Conservation (phyloP, 2,888 invertebrate species). For the Fragum whitleyi region DNA sequence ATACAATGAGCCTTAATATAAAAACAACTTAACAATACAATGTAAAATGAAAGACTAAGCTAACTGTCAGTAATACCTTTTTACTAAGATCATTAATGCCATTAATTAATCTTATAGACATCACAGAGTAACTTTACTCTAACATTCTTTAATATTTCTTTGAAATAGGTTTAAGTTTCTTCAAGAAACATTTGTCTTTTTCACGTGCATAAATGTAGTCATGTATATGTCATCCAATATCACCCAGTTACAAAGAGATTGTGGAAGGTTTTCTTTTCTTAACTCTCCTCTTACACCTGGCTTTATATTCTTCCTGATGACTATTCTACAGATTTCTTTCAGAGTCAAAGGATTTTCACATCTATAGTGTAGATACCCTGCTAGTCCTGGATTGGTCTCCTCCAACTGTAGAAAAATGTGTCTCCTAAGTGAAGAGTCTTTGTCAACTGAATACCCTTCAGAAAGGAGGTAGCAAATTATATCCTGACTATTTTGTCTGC, state of each 20-base stretch:
- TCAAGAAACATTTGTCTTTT: slow-evolving; percentile 1
- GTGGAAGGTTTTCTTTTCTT: slow-evolving; percentile 59
- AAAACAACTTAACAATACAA: no score
- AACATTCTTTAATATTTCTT: no score
- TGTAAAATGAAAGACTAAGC: no score
- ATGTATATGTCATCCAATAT: slow-evolving; percentile 63
- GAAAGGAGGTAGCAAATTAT: slow-evolving; percentile 70
- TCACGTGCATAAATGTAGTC: not conserved
- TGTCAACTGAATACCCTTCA: slow-evolving; percentile 68
- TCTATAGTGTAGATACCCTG: slow-evolving; percentile 59
- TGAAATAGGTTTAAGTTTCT: no score
- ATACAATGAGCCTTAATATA: no score
- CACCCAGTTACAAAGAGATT: slow-evolving; percentile 61
- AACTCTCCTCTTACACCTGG: slow-evolving; percentile 43
- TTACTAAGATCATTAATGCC: no score
- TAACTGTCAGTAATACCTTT: no score
- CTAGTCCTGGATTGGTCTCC: slow-evolving; percentile 65
- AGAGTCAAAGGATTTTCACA: slow-evolving; percentile 66
- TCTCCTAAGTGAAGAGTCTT: slow-evolving; percentile 59
- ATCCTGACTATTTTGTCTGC: slow-evolving; percentile 63
- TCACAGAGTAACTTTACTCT: no score
- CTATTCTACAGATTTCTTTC: slow-evolving; percentile 64
- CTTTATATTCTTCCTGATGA: slow-evolving; percentile 51
- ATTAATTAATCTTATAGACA: no score
- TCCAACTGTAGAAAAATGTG: slow-evolving; percentile 65